Base-by-base conservation (phyloP, 2,113 vertebrate genomes). In the Melospiza georgiana region DNA sequence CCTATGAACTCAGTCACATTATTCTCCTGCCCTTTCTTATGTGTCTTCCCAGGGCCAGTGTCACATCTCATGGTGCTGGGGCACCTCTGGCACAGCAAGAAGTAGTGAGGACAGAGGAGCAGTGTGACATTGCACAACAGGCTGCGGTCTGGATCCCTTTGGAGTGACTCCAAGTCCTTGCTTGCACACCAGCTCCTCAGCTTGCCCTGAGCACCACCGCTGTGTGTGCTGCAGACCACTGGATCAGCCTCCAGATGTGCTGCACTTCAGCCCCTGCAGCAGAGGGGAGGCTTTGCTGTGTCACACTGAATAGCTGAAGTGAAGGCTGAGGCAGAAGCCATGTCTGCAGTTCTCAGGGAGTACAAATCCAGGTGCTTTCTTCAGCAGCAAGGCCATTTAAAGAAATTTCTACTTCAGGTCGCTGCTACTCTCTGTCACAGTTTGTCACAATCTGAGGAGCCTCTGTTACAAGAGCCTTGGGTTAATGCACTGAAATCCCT, bases 221-320 rank as follows among this genome's bases (percentile, higher is more conserved):
- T 37, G 0, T 57, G 48, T 24, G 28, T 69, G 57, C 73, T 81
- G 35, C 54, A 68, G 48, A 66, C 44, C 15, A 5, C 37, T 48
- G 67, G 11, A 19, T 49, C 41, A 39, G 23, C 25, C 37, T 8
- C 43, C 46, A 58, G 23, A 25, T 37, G 7, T n/a, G 11, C 62
- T 62, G 46, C 28, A 17, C 55, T 66, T 94, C 52, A 57, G 28
- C 31, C 82, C 18, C 59, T 52, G 49, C n/a, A n/a, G 63, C 37
- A 16, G 11, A 44, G 58, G 43, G 54, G 78, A 69, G 57, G 21
- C 62, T 91, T 61, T 71, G 35, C 35, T 44, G 35, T 49, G 37
- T 91, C 44, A 9, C 5, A 3, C 51, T 33, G 68, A 0, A 0
- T 13, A 55, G 49, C 37, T 9, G 4, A 46, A 67, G 48, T 33